phyloP scores from a whole-genome alignment of 2,113 vertebrate genomes.

The Glaucomys volans region DNA sequence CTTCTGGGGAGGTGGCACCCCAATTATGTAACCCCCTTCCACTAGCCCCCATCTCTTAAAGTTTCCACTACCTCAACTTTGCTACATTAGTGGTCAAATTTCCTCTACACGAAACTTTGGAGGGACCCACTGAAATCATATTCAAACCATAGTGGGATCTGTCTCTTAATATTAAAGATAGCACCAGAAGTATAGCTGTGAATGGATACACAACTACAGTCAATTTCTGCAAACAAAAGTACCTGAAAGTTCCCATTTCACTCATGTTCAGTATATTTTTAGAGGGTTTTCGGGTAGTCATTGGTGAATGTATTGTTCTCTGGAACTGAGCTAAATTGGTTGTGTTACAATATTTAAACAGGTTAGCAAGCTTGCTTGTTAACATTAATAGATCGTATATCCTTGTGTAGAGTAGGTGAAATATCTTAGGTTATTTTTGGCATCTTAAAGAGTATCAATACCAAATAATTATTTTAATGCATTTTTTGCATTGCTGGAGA shows the following conservation, averaged over 20 bases:
- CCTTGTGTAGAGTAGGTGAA: not conserved
- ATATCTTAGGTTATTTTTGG: not conserved
- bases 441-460: not conserved
- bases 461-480: not conserved
- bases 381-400: not conserved
- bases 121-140: not conserved
- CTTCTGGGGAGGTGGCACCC: not conserved
- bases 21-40: not conserved
- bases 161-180: not conserved
- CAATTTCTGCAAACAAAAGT: not conserved
- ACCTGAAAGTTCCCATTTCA: not conserved
- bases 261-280: conserved; percentile 22
- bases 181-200: not conserved
- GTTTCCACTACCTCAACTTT: not conserved
- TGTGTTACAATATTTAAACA: conserved; percentile 58
- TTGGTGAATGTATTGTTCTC: not conserved
- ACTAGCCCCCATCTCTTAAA: not conserved
- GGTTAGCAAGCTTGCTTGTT: not conserved
- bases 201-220: not conserved
- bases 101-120: not conserved
- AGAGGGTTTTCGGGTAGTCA: not conserved
- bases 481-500: not conserved
- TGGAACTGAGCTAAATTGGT: not conserved
- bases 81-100: not conserved
- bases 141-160: not conserved